Base-by-base conservation (phyloP, 2,797 vertebrate genomes). In the Phrynocephalus guinanensis region DNA sequence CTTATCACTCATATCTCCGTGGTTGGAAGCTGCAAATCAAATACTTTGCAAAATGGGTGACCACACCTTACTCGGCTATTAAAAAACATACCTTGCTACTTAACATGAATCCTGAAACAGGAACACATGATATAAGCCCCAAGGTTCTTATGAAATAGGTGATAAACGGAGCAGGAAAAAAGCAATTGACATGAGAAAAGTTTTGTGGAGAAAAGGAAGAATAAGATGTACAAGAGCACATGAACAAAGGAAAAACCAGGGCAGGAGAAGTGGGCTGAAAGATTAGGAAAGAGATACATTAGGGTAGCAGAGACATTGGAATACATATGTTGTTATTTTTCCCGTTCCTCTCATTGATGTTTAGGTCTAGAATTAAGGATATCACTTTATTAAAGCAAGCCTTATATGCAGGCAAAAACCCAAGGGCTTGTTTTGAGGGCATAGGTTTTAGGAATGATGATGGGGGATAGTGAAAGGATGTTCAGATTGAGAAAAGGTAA, bases 81-180 rank as follows among this genome's bases (percentile, higher is more conserved):
- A 63, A 72, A 88, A 88, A 90, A 90, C 83, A 75, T 33, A 85
- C 87, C 79, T 8, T 71, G 8, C 87, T 88, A 30, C 82, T 91
- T 16, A 50, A 91, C 87, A 79, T 22, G 72, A 79, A 91, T 0
- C 0, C 83, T 83, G 80, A 3, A 48, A 75, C 16, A 20, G 24
- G 67, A 90, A 92, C 88, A 91, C 91, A 93, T 78, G 6, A 48
- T 79, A 48, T 26, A 81, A 87, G 8, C 71, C 72, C 81, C 85
- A 18, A n/a, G 67, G 83, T 78, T 73, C 78, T 28, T 81, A 82
- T 83, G 84, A 93, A 89, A 7, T 75, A 79, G 22, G 56, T 90
- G 92, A 87, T 87, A 89, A 90, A 78, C 28, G 48, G 79, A 71
- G 16, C 30, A 18, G 50, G 50, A 30, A 10, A 20, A 86, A 88